These are phyloP conservation scores for Pelodytes ibericus DNA, from an alignment of 2,797 vertebrate species.

Conservation along the genomic window DNA sequence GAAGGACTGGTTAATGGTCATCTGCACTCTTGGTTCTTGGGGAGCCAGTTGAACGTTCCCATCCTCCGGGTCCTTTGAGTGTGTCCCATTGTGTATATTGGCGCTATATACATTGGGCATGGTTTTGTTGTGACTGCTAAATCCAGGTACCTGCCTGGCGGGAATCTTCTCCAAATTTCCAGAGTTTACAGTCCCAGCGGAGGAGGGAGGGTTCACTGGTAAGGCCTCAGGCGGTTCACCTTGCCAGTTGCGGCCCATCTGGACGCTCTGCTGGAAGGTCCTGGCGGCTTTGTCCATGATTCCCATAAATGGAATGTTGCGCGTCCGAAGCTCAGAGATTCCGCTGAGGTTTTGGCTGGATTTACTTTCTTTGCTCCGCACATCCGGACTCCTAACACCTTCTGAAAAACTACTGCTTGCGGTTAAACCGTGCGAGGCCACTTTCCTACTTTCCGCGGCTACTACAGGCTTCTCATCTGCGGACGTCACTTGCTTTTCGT, in stretches of 20 bases:
- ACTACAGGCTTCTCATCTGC: constrained; percentile 67
- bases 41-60: constrained; percentile 78
- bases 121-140: constrained; percentile 76
- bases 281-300: constrained; percentile 92
- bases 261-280: constrained; percentile 78
- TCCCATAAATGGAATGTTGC: constrained; percentile 92
- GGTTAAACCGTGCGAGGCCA: constrained; percentile 83
- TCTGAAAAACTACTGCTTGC: constrained; percentile 87
- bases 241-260: constrained; percentile 78
- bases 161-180: constrained; percentile 75
- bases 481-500: constrained; percentile 61
- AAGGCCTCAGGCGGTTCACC: constrained; percentile 76
- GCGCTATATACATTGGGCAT: constrained; percentile 67
- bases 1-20: constrained; percentile 74
- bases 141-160: constrained; percentile 72
- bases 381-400: constrained; percentile 80
- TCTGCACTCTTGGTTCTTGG: constrained; percentile 78
- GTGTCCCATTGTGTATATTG: constrained; percentile 79
- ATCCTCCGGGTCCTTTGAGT: constrained; percentile 77
- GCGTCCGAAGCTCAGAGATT: constrained; percentile 79
- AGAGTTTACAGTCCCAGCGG: constrained; percentile 68
- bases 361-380: constrained; percentile 81
- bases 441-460: constrained; percentile 70
- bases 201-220: constrained; percentile 62
- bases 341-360: constrained; percentile 69